Conservation (phyloP, 2,113 vertebrate species). For the Calidris pugnax region DNA sequence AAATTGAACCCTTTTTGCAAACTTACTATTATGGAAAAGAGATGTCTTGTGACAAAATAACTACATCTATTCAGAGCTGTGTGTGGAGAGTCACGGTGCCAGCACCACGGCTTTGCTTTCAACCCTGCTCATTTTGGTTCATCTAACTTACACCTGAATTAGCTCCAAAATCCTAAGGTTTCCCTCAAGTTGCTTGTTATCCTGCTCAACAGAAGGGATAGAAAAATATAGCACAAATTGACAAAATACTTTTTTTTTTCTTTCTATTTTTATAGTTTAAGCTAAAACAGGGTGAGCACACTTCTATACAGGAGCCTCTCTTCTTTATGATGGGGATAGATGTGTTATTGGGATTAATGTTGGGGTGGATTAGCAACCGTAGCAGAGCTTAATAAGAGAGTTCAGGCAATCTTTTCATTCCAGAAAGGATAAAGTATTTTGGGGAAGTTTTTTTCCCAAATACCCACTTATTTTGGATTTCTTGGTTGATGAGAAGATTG, state of each 20-base stretch:
- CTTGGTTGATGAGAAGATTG: not conserved
- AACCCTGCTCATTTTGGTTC: not conserved
- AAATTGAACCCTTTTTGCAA: not conserved
- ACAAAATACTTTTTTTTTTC: not conserved
- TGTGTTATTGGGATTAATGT: not conserved
- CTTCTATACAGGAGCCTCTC: not conserved
- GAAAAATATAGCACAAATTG: not conserved
- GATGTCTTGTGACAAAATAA: not conserved
- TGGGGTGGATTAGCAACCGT: rapidly evolving
- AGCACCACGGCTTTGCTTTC: not conserved
- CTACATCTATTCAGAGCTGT: rapidly evolving
- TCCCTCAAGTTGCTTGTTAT: not conserved
- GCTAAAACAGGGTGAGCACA: no score
- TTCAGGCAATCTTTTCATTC: not conserved
- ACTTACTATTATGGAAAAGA: not conserved
- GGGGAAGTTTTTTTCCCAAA: not conserved
- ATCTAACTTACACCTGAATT: no score
- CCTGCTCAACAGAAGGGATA: not conserved
- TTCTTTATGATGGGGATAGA: rapidly evolving
- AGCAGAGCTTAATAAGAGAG: not conserved
- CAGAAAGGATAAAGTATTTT: not conserved
- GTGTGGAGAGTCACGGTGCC: not conserved
- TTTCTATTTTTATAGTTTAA: not conserved
- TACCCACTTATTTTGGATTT: not conserved
- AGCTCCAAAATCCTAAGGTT: not conserved